Evolutionary conservation across 2,113 vertebrate genomes (phyloP).

Genomic region (Myiopsitta monachus): DNA sequence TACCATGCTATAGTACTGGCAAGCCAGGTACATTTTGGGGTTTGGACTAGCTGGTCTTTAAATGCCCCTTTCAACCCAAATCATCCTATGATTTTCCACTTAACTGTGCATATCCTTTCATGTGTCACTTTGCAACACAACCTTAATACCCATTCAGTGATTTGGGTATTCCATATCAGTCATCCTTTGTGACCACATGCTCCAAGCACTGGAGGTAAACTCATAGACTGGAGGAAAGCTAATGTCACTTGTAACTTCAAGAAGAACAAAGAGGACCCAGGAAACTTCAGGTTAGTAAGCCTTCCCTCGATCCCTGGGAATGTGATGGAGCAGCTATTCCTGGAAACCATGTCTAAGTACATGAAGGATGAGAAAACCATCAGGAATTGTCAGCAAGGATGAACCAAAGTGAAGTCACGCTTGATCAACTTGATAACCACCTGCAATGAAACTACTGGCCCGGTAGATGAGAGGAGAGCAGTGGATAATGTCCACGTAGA

Average conservation of each 20-base stretch:
- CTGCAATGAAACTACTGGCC: not conserved
- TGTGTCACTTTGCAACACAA: not conserved
- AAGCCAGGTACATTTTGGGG: not conserved
- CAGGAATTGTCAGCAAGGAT: not conserved
- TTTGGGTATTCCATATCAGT: not conserved
- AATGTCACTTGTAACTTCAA: not conserved
- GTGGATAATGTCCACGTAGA: not conserved
- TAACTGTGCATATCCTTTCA: not conserved
- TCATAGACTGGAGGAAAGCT: not conserved
- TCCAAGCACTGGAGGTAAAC: not conserved
- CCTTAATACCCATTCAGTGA: not conserved
- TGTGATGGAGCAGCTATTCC: not conserved
- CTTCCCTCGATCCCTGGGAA: not conserved
- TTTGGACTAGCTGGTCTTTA: not conserved
- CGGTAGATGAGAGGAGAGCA: not conserved
- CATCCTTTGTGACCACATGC: not conserved
- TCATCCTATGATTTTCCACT: not conserved
- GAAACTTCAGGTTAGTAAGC: not conserved
- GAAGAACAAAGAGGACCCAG: not conserved
- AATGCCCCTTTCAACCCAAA: not conserved
- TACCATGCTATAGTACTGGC: not conserved
- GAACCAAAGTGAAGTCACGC: not conserved
- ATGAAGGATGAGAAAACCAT: not conserved
- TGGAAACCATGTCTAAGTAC: not conserved
- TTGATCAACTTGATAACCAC: not conserved